phyloP scores from a whole-genome alignment of 1,140 invertebrate genomes.

The Anagrus nilaparvatae region DNA sequence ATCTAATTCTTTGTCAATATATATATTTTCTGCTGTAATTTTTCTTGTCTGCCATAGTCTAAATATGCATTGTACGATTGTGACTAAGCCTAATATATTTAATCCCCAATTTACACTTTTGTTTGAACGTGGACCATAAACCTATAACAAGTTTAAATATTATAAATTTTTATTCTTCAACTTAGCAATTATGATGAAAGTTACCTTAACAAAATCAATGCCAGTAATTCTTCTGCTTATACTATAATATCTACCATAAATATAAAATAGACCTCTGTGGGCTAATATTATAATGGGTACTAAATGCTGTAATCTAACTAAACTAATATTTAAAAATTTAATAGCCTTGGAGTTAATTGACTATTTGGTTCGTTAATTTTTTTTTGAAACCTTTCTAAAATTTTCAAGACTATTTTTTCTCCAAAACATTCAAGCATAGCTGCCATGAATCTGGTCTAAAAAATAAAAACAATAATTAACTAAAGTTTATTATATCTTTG shows the following conservation, averaged over 20 bases:
- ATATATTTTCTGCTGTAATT: background rate
- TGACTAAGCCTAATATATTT: constrained; percentile 31
- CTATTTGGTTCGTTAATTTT: constrained; percentile 26
- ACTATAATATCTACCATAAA: constrained; percentile 34
- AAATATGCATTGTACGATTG: constrained; percentile 30
- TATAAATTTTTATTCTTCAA: constrained; percentile 6
- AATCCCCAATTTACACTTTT: constrained; percentile 34
- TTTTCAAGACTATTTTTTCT: constrained; percentile 25
- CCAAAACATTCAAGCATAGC: constrained; percentile 34
- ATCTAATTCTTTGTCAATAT: constrained; percentile 8
- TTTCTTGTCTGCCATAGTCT: constrained; percentile 24
- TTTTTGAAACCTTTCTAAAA: constrained; percentile 23
- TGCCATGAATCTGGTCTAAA: constrained; percentile 28
- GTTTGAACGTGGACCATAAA: constrained; percentile 28
- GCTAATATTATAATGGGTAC: constrained; percentile 32
- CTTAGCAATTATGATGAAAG: background rate
- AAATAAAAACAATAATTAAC: constrained; percentile 10
- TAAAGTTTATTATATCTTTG: background rate
- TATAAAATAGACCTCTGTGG: constrained; percentile 38
- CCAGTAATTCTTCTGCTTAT: constrained; percentile 30
- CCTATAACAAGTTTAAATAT: constrained; percentile 19
- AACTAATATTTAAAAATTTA: constrained; percentile 24
- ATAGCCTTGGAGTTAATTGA: constrained; percentile 24
- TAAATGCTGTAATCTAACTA: constrained; percentile 22
- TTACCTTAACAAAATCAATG: constrained; percentile 38